Conservation (phyloP, 2,113 vertebrate genomes). For the Lophius piscatorius region DNA sequence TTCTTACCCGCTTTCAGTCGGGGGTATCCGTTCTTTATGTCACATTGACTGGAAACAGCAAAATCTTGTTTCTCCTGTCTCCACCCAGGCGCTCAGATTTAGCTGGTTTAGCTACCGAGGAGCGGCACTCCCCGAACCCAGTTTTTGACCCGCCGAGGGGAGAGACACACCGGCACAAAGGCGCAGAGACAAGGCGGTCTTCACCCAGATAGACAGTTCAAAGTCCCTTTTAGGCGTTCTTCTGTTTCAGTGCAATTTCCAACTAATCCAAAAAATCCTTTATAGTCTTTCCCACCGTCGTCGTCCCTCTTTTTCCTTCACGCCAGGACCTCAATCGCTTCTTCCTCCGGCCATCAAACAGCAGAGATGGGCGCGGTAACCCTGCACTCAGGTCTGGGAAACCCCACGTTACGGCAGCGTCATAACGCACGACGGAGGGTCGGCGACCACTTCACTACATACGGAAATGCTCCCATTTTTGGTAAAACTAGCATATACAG, state of each 20-base stretch:
- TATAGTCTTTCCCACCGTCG: constrained; percentile 72
- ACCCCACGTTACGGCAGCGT: constrained; percentile 83
- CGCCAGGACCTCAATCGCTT: constrained; percentile 77
- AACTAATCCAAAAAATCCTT: constrained; percentile 59
- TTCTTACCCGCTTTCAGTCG: constrained; percentile 81
- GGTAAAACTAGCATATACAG: constrained; percentile 25
- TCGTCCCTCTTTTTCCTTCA: constrained; percentile 74
- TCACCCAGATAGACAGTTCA: constrained; percentile 53
- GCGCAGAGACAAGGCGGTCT: constrained; percentile 66
- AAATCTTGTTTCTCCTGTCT: constrained; percentile 67
- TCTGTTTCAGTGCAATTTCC: constrained; percentile 51
- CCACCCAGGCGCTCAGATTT: constrained; percentile 68
- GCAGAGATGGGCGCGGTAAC: constrained; percentile 88
- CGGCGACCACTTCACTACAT: constrained; percentile 60
- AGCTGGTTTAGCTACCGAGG: constrained; percentile 76
- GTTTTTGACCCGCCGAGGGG: constrained; percentile 77
- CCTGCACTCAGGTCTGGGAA: constrained; percentile 83
- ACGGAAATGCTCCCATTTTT: constrained; percentile 75
- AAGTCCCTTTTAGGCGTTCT: constrained; percentile 44
- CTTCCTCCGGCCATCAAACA: constrained; percentile 85
- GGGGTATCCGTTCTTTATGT: constrained; percentile 77
- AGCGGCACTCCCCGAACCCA: constrained; percentile 84
- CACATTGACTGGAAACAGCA: constrained; percentile 81
- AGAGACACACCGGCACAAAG: constrained; percentile 77
- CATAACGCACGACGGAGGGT: constrained; percentile 76